These are phyloP conservation scores for Saturnia japonica DNA, from an alignment of 2,888 invertebrate species.

Conservation along the genomic window DNA sequence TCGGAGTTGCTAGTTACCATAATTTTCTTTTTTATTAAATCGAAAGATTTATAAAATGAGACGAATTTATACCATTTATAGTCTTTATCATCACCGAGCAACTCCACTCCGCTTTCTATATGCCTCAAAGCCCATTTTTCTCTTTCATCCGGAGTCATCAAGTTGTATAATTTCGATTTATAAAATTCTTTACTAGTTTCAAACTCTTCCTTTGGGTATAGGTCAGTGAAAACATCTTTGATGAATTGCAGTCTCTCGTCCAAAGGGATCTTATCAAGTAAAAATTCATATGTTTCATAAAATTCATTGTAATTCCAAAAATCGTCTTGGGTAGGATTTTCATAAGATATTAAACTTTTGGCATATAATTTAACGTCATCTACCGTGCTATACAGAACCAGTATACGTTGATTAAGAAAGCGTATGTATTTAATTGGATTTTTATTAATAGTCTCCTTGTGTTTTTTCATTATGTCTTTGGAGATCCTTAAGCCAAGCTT, in stretches of 20 bases:
- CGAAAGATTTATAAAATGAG: slow-evolving; percentile 35
- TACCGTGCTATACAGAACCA: neutral
- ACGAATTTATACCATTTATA: slow-evolving; percentile 43
- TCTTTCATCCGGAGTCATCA: slow-evolving; percentile 32
- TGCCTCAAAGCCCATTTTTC: slow-evolving; percentile 43
- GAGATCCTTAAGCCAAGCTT: neutral
- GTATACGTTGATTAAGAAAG: slow-evolving; percentile 11
- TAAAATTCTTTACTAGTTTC: slow-evolving; percentile 17
- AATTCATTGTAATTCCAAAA: slow-evolving; percentile 9
- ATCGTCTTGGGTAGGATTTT: neutral
- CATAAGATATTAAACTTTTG: slow-evolving; percentile 10
- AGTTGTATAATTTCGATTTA: slow-evolving; percentile 8
- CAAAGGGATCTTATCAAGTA: slow-evolving; percentile 14
- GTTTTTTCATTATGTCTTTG: slow-evolving; percentile 20
- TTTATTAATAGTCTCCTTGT: slow-evolving; percentile 12
- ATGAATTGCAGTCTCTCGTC: slow-evolving; percentile 9
- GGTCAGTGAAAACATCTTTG: slow-evolving; percentile 11
- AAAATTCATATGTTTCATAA: neutral
- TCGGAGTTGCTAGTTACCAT: neutral
- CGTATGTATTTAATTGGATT: neutral
- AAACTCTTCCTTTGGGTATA: slow-evolving; percentile 12
- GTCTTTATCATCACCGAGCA: slow-evolving; percentile 34
- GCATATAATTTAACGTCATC: slow-evolving; percentile 20
- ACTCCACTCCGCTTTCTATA: slow-evolving; percentile 35
- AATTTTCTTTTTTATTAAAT: slow-evolving; percentile 27